Evolutionary conservation across 2,797 vertebrate species (phyloP).

Genomic region (Eutrigla gurnardus): DNA sequence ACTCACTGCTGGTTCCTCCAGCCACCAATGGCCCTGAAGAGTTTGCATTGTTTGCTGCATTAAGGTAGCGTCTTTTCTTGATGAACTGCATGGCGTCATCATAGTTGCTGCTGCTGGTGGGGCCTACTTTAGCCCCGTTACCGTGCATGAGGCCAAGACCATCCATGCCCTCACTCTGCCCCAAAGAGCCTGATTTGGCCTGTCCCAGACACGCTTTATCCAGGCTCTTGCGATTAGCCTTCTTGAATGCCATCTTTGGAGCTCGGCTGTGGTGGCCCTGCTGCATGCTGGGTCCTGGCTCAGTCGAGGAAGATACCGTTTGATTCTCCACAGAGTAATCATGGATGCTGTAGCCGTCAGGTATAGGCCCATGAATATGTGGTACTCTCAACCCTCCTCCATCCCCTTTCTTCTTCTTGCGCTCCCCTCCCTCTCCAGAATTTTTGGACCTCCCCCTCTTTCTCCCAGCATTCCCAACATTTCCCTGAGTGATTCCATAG

Average conservation of each 20-base stretch:
- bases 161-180: slow-evolving; percentile 85
- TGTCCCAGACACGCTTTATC: slow-evolving; percentile 87
- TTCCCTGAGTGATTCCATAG: slow-evolving; percentile 94
- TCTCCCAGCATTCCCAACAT: slow-evolving; percentile 86
- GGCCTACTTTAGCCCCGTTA: slow-evolving; percentile 86
- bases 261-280: slow-evolving; percentile 86
- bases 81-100: slow-evolving; percentile 99
- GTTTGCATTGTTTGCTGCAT: slow-evolving; percentile 88
- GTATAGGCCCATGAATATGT: slow-evolving; percentile 76
- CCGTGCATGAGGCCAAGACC: slow-evolving; percentile 89
- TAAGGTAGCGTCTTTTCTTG: slow-evolving; percentile 97
- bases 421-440: slow-evolving; percentile 87
- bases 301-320: slow-evolving; percentile 85
- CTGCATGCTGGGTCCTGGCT: slow-evolving; percentile 89
- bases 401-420: slow-evolving; percentile 88
- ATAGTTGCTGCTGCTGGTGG: slow-evolving; percentile 91
- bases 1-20: slow-evolving; percentile 68
- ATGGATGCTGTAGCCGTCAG: slow-evolving; percentile 86
- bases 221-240: slow-evolving; percentile 88
- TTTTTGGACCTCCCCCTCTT: slow-evolving; percentile 93
- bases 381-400: slow-evolving; percentile 59
- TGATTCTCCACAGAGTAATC: slow-evolving; percentile 91
- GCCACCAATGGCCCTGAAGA: slow-evolving; percentile 58
- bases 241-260: slow-evolving; percentile 96
- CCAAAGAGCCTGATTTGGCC: slow-evolving; percentile 85